Conservation (phyloP, 1,140 invertebrate genomes). For the Latrodectus geometricus region DNA sequence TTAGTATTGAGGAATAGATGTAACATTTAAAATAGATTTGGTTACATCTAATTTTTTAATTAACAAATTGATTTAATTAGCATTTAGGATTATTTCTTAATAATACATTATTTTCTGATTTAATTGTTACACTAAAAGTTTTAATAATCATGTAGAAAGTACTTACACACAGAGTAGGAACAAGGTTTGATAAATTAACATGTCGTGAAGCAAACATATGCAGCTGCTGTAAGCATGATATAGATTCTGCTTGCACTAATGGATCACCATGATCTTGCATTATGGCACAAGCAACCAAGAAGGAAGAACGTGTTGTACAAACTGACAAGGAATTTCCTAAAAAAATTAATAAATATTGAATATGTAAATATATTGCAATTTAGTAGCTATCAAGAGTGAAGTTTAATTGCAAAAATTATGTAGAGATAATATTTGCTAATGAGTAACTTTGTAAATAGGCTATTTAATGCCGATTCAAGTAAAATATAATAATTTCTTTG, state of each 20-base stretch:
- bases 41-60: no score
- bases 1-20: no score
- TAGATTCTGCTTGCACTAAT: slow-evolving; percentile 94
- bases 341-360: slow-evolving; percentile 8
- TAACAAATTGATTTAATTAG: no score
- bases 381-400: no score
- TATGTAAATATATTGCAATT: not conserved
- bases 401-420: not conserved
- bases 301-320: slow-evolving; percentile 80
- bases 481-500: no score
- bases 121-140: no score
- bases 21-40: no score
- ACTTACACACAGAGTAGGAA: slow-evolving; percentile 93
- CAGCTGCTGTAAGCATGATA: slow-evolving; percentile 94
- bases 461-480: no score
- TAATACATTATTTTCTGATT: no score
- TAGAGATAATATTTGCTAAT: not conserved
- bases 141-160: not conserved
- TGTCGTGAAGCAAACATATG: slow-evolving; percentile 97
- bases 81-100: no score
- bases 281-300: slow-evolving; percentile 85
- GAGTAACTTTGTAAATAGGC: not conserved
- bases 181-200: slow-evolving; percentile 91
- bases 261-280: slow-evolving; percentile 92
- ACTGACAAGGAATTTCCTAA: slow-evolving; percentile 77